Evolutionary conservation across 2,113 vertebrate species (phyloP).

Genomic region (Epinephelus fuscoguttatus): DNA sequence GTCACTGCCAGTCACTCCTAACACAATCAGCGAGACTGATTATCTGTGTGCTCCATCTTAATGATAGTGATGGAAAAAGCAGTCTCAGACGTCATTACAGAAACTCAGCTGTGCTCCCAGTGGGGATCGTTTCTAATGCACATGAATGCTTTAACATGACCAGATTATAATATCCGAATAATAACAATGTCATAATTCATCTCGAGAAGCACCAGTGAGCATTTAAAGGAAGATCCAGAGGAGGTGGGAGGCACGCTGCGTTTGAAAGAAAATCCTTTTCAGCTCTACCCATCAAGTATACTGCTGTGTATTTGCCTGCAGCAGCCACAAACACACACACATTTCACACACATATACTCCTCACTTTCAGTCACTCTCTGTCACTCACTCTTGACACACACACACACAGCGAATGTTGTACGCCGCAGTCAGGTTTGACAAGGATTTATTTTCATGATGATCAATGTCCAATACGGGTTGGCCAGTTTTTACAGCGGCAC

Average conservation of each 20-base stretch:
- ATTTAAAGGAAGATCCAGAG: not conserved
- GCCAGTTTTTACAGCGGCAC: not conserved
- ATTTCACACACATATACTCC: not conserved
- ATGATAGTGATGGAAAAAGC: conserved; percentile 53
- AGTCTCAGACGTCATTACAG: conserved; percentile 20
- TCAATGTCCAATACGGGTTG: not conserved
- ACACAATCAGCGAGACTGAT: conserved; percentile 61
- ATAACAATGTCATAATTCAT: conserved; percentile 12
- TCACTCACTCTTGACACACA: not conserved
- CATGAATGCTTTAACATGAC: conserved; percentile 7
- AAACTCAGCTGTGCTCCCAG: conserved; percentile 19
- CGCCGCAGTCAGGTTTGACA: conserved; percentile 5
- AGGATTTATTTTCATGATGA: conserved; percentile 24
- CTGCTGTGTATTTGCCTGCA: conserved; percentile 18
- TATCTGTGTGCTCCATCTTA: conserved; percentile 61
- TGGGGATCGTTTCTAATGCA: conserved; percentile 13
- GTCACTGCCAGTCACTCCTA: conserved; percentile 60
- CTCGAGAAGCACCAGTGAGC: not conserved
- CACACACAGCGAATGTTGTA: not conserved
- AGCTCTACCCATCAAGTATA: not conserved
- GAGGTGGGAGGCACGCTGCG: not conserved
- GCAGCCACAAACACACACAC: not conserved
- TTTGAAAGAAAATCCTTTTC: conserved; percentile 28
- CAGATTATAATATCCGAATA: conserved; percentile 9
- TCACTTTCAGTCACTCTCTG: not conserved